Evolutionary conservation across 2,113 vertebrate genomes (phyloP), one percentile per base, ranked within the genome.

Genomic region (Podocnemis expansa): DNA sequence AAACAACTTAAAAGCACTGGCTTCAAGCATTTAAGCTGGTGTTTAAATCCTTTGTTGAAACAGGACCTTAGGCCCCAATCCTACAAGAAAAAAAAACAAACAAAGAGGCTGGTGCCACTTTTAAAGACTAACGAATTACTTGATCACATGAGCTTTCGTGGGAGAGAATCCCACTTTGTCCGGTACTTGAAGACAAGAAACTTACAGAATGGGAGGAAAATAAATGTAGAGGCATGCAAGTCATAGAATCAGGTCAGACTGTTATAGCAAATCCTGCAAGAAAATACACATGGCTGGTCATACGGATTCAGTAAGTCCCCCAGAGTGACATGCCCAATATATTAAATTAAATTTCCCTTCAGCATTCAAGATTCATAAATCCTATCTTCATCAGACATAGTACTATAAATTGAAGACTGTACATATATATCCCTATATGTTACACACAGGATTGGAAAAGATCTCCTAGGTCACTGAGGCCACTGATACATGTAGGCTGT

Each of bases 21-120:
- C 5, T 31, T 38, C 34, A 25, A 63, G 47, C 31, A 9, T 41
- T 63, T 19, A 63, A 63, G n/a, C 31, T 17, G 60, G 29, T 3
- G 25, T n/a, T 93, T 73, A 92, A 1, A 45, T 2, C 10, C 8
- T 90, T 94, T 80, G 11, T 13, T 67, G 6, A 45, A 86, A 80
- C 85, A 84, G 9, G 21, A 31, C 38, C 54, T 14, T 79, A 38
- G 75, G 34, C 56, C 78, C 34, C 41, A 45, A 52, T 4, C 78
- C 63, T 0, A 0, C 3, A 78, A 89, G 92, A 14, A 1, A 2
- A 88, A n/a, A n/a, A n/a, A n/a, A n/a, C n/a, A n/a, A n/a, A n/a
- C n/a, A n/a, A n/a, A n/a, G n/a, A n/a, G n/a, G n/a, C n/a, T n/a
- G n/a, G n/a, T n/a, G n/a, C n/a, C n/a, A n/a, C n/a, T n/a, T n/a